Base-by-base conservation (phyloP, 2,797 vertebrate species). In the Eupleurogrammus muticus region DNA sequence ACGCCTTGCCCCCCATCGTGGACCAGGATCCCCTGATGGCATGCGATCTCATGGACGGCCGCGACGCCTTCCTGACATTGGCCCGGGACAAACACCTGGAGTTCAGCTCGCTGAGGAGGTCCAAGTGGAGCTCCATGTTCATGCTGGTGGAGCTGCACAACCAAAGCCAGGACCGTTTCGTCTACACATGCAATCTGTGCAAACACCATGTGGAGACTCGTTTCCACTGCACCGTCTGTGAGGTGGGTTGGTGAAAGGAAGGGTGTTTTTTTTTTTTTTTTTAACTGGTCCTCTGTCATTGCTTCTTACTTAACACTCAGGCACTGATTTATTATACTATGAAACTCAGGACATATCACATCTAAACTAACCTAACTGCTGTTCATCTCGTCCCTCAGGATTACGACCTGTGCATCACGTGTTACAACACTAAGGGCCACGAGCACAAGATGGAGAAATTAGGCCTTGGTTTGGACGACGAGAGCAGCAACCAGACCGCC, bases 401-500 rank as follows among this genome's bases (percentile, higher is more conserved):
- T 91, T 99, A 98, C 6, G 98, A 99, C 83, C 94, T 99, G 85
- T 99, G 98, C 90, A 98, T 98, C 93, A 97, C 96, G 59, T 99
- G 98, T 86, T 99, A 98, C 90, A 97, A 96, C 95, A 95, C 93
- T 90, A 99, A 98, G 92, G 94, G 95, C 80, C 98, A 99, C 0
- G 96, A 96, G 88, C 98, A 99, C 94, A 99, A 97, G 93, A 99
- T 99, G 98, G 98, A 99, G 87, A 99, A 99, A 84, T 79, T 98
- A 51, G 98, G 98, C 61, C 95, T 99, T 0, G 98, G 97, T 70
- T 89, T 99, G 75, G 97, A 99, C 16, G 97, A 99, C 0, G 97
- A 99, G 88, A 99, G 96, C 92, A 96, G 95, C 93, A 97, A 93
- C 90, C 95, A 97, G 87, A 94, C 97, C 61, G 93, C 97, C 0